Evolutionary conservation across 2,888 invertebrate species (phyloP).

Genomic region (Xylota segnis): DNA sequence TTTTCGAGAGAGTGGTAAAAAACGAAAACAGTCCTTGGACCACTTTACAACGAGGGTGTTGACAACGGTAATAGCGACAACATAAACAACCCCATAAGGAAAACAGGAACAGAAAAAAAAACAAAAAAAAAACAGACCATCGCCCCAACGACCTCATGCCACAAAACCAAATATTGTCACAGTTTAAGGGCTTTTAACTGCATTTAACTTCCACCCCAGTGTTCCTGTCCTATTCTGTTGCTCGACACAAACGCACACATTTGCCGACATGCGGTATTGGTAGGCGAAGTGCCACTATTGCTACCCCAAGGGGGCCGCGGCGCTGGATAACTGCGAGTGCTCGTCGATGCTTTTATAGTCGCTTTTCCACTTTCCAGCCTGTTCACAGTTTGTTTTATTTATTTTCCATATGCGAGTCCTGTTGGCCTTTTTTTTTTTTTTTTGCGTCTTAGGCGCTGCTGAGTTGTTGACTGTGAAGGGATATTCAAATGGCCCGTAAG

Average conservation of each 20-base stretch:
- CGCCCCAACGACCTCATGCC: conserved; percentile 39
- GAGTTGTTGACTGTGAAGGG: conserved; percentile 22
- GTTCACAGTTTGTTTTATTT: conserved; percentile 46
- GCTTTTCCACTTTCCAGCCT: conserved; percentile 43
- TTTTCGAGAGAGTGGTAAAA: conserved; percentile 46
- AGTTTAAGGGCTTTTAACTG: conserved; percentile 75
- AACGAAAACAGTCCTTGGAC: conserved; percentile 61
- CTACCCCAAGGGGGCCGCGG: conserved; percentile 9
- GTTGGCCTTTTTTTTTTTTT: conserved; percentile 5
- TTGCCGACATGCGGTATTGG: conserved; percentile 25
- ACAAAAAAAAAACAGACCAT: conserved; percentile 29
- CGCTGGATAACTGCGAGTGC: conserved; percentile 20
- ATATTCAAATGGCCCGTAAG: conserved; percentile 45
- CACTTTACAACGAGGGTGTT: conserved; percentile 71
- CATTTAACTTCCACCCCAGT: conserved; percentile 63
- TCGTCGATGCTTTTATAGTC: conserved; percentile 55
- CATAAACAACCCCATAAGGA: conserved; percentile 62
- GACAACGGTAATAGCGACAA: conserved; percentile 70
- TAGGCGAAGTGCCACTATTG: conserved; percentile 47
- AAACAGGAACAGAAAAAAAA: too few species aligned
- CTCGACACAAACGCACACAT: conserved; percentile 14
- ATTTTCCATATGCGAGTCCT: conserved; percentile 52
- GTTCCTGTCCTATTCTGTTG: conserved; percentile 38
- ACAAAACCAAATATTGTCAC: conserved; percentile 71
- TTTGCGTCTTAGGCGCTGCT: conserved; percentile 22